Percentiles rank a stretch among this genome's conserved stretches.
phyloP scores from a whole-genome alignment of 2,113 vertebrate genomes.

The Hemibagrus wyckioides region DNA sequence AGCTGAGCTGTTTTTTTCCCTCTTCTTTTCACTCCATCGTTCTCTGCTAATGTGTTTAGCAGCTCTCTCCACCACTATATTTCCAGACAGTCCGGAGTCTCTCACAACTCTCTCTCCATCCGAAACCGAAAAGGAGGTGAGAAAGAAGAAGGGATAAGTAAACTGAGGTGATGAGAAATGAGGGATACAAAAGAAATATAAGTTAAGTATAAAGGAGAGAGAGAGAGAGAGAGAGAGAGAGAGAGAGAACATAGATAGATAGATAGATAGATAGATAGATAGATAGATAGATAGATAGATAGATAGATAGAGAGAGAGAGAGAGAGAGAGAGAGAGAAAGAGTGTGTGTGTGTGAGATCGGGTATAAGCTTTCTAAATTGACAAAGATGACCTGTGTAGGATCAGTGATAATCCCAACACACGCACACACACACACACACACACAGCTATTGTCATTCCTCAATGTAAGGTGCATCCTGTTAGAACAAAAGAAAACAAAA shows the following conservation, averaged over 20 bases:
- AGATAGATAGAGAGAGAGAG: background rate
- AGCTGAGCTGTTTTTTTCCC: background rate
- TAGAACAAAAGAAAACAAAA: background rate
- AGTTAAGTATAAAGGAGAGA: background rate
- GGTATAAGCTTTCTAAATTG: background rate
- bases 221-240: background rate
- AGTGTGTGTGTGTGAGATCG: background rate
- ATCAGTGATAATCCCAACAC: background rate
- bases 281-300: too few relatives aligned
- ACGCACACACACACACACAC: conserved; percentile 24
- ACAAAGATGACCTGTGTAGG: conserved; percentile 33
- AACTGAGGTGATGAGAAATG: background rate
- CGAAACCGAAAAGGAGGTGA: background rate
- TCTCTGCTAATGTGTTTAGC: conserved; percentile 10
- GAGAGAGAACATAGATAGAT: background rate
- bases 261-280: background rate
- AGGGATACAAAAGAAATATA: background rate
- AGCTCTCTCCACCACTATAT: background rate
- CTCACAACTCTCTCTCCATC: background rate
- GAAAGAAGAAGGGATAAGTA: conserved; percentile 18
- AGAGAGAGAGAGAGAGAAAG: background rate
- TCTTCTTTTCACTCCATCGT: background rate
- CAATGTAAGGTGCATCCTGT: background rate
- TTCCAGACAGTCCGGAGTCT: background rate
- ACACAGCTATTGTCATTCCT: background rate